Base-by-base conservation (phyloP, 2,888 invertebrate genomes). In the Elmis aenea region DNA sequence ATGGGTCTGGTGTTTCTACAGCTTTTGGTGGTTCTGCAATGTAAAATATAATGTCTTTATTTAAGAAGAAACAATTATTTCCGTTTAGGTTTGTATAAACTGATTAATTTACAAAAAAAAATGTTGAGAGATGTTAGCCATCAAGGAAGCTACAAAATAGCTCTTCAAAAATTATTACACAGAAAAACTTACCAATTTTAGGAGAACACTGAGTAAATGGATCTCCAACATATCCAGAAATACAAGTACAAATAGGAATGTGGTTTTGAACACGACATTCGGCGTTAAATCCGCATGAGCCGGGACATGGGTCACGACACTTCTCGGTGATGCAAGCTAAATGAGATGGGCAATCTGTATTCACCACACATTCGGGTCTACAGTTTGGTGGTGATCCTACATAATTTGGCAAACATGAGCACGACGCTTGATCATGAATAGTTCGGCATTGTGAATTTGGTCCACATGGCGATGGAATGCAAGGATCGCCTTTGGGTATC, bases 371-470 rank as follows among this genome's bases (percentile, higher is more conserved):
- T 66, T 84, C 85, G 0, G 83, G 82, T 20, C 81, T 72, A 61
- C 85, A 85, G 47, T 76, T 76, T 34, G 86, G 85, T 26, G 88
- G 86, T 38, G 77, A 76, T 6, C 86, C 86, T 38, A 81, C 75
- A 60, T 76, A 88, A 38, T 79, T 77, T 9, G 75, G 68, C 38
- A 79, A 62, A 57, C 86, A 87, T 11, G 79, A 76, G 58, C 86
- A 85, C 11, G 77, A 71, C 2, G 83, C 83, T 59, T 77, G 77
- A 10, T 69, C 70, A 54, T 79, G 76, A 3, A 76, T 64, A 41
- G 79, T 74, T 13, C 79, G 75, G 54, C 87, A 87, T 50, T 78
- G 74, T 14, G 85, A 77, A 58, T 87, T 85, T 1, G 80, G 77
- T 15, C 88, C 88, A 57, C 88, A 88, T 1, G 84, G 83, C 31